Evolutionary conservation across 1,140 invertebrate genomes (phyloP).

Genomic region (Globodera ellingtonae): DNA sequence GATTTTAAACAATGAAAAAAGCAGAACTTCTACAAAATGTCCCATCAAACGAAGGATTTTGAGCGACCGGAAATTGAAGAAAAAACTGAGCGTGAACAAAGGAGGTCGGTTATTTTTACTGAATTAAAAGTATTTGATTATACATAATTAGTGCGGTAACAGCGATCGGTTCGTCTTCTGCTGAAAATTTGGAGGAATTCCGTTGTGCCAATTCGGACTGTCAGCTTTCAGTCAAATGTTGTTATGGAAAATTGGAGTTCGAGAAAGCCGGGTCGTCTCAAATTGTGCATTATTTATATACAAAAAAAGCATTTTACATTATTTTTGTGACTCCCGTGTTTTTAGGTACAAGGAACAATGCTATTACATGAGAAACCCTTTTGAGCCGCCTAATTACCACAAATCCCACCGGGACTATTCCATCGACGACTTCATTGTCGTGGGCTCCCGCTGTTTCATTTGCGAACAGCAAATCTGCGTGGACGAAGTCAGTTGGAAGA

Average conservation of each 20-base stretch:
- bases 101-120: not conserved
- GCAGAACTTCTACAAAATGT: too few relatives aligned
- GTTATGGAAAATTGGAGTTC: slow-evolving; percentile 35
- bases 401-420: slow-evolving; percentile 28
- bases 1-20: too few relatives aligned
- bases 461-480: slow-evolving; percentile 35
- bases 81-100: not conserved
- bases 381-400: slow-evolving; percentile 32
- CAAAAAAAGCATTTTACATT: not conserved
- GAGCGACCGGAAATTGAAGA: not conserved
- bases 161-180: slow-evolving; percentile 6
- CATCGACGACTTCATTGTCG: slow-evolving; percentile 29
- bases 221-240: slow-evolving; percentile 25
- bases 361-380: slow-evolving; percentile 36
- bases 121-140: not conserved
- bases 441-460: slow-evolving; percentile 30
- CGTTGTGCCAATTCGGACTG: slow-evolving; percentile 17
- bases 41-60: not conserved
- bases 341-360: slow-evolving; percentile 26
- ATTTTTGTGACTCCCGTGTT: not conserved
- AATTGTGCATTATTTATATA: not conserved
- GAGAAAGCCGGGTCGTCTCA: slow-evolving; percentile 18
- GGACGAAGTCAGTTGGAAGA: slow-evolving; percentile 16
- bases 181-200: slow-evolving; percentile 18
- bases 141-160: not conserved